A percentile compares a stretch with the other conserved stretches of the same genome.
Evolutionary conservation across 2,797 vertebrate species (phyloP).

Genomic region (Sebastolobus altivelis): DNA sequence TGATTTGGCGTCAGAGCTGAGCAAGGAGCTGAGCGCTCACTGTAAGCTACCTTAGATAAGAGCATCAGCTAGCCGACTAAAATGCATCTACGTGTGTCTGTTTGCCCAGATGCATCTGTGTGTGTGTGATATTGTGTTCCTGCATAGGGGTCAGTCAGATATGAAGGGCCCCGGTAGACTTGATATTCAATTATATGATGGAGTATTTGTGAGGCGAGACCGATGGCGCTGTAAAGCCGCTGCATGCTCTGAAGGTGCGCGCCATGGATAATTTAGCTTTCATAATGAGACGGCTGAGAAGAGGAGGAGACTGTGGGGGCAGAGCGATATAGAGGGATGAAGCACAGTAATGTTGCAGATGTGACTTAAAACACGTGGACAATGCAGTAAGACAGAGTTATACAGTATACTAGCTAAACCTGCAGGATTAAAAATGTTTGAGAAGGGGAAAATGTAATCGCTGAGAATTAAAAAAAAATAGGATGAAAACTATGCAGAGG

Average conservation of each 20-base stretch:
- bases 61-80: constrained; percentile 8
- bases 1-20: neutral
- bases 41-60: constrained; percentile 9
- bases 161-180: constrained; percentile 49
- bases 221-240: constrained; percentile 63
- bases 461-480: neutral
- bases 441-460: neutral
- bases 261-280: constrained; percentile 73
- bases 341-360: constrained; percentile 20
- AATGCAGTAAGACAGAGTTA: neutral
- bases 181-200: constrained; percentile 78
- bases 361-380: constrained; percentile 11
- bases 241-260: constrained; percentile 63
- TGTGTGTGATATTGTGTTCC: constrained; percentile 30
- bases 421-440: neutral
- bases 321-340: constrained; percentile 23
- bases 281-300: constrained; percentile 62
- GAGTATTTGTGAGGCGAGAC: constrained; percentile 72
- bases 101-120: constrained; percentile 20
- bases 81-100: constrained; percentile 33
- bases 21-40: neutral
- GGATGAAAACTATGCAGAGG: neutral
- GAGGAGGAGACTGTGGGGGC: constrained; percentile 41
- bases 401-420: neutral
- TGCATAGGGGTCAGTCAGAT: constrained; percentile 38